These are phyloP conservation scores for Pandemis corylana DNA, from an alignment of 2,888 invertebrate genomes.

Conservation along the genomic window DNA sequence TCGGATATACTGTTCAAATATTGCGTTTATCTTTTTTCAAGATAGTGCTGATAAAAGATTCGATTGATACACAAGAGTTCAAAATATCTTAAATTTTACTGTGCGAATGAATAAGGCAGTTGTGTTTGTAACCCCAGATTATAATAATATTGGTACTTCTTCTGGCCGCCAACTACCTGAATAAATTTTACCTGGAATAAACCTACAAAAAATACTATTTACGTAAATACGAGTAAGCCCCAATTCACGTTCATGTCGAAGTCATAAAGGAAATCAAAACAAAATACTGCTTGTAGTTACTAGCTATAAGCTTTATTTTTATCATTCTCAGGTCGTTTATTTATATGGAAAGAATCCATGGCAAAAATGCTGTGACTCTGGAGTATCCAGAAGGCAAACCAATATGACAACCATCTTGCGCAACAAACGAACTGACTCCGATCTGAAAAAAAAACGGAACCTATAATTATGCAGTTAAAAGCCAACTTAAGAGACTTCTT, in stretches of 20 bases:
- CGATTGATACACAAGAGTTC: neutral
- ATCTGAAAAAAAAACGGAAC: conserved; percentile 46
- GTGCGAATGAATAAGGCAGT: neutral
- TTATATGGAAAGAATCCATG: conserved; percentile 61
- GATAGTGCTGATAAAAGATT: conserved; percentile 7
- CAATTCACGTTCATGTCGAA: no score
- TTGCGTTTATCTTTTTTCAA: neutral
- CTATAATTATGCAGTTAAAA: neutral
- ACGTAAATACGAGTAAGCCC: no score
- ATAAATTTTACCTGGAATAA: no score
- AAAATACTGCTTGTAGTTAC: neutral
- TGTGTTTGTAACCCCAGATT: neutral
- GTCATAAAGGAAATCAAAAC: no score
- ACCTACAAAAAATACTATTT: no score
- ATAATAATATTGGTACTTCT: neutral
- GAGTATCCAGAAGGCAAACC: conserved; percentile 65
- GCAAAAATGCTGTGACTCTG: conserved; percentile 60
- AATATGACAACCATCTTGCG: conserved; percentile 58
- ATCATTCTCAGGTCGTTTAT: neutral
- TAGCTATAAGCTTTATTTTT: neutral
- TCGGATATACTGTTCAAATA: neutral
- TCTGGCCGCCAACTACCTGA: no score
- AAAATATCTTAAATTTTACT: neutral
- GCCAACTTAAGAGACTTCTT: no score
- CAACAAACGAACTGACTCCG: conserved; percentile 63